phyloP scores from a whole-genome alignment of 2,113 vertebrate species.

The Laterallus jamaicensis region DNA sequence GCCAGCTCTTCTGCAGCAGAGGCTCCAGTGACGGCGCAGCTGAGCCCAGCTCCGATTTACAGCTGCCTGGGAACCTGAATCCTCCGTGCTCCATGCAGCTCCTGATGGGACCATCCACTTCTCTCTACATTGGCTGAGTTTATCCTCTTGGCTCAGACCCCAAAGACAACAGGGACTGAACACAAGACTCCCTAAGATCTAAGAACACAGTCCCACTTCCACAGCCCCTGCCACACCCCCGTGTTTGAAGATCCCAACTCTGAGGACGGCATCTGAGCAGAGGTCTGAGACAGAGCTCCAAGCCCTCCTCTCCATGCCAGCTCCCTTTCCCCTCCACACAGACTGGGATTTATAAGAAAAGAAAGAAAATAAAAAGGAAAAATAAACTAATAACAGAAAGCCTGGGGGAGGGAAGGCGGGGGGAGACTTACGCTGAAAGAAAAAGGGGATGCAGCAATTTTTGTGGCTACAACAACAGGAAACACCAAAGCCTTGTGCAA shows the following conservation, averaged over 20 bases:
- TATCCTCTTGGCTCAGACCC: neutral
- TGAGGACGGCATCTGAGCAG: neutral
- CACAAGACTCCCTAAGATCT: neutral
- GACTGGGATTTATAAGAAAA: neutral
- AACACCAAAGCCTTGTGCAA: slow-evolving; percentile 28
- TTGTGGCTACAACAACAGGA: neutral
- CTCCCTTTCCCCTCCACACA: neutral
- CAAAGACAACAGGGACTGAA: neutral
- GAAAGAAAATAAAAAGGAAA: too few species aligned
- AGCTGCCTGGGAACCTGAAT: neutral
- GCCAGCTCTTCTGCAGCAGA: neutral
- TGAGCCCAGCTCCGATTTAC: neutral
- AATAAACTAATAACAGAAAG: too few species aligned
- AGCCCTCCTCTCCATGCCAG: neutral
- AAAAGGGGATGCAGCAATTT: neutral
- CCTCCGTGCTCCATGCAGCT: neutral
- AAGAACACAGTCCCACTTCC: neutral
- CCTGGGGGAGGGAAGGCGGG: too few species aligned
- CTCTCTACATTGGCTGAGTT: neutral
- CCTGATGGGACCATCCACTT: neutral
- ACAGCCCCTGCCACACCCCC: neutral
- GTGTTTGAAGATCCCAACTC: neutral
- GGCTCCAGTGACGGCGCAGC: neutral
- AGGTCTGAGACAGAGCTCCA: neutral
- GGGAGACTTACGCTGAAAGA: neutral